A percentile compares a stretch with the other conserved stretches of the same genome.
Conservation (phyloP, 2,888 invertebrate species). For the Drosophila cracens region DNA sequence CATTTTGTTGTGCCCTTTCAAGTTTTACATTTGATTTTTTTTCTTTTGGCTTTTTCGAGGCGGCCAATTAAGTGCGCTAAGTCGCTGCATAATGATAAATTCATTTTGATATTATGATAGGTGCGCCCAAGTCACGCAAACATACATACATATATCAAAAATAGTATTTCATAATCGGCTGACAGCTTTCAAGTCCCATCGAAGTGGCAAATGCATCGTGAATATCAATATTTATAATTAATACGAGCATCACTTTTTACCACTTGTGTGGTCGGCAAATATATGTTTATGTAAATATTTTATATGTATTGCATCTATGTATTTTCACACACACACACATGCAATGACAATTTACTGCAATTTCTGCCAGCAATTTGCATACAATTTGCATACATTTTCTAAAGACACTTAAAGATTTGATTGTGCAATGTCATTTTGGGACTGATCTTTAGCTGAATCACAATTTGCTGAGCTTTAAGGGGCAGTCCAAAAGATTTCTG, state of each 20-base stretch:
- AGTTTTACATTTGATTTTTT: constrained; percentile 32
- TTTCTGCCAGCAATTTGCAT: constrained; percentile 51
- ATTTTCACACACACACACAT: constrained; percentile 10
- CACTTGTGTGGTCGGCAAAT: constrained; percentile 37
- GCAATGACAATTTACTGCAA: constrained; percentile 30
- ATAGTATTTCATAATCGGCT: constrained; percentile 55
- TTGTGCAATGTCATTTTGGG: constrained; percentile 13
- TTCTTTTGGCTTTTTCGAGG: constrained; percentile 6
- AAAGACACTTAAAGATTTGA: constrained; percentile 17
- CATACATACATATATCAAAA: constrained; percentile 38
- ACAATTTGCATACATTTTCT: constrained; percentile 32
- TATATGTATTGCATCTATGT: background rate
- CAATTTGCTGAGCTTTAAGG: background rate
- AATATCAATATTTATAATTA: constrained; percentile 39
- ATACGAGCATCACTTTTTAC: background rate
- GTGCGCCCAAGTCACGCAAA: constrained; percentile 62
- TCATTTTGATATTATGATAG: constrained; percentile 23
- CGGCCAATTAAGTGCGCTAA: constrained; percentile 50
- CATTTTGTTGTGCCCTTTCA: constrained; percentile 52
- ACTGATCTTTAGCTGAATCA: constrained; percentile 14
- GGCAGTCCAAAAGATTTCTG: background rate
- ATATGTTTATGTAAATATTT: background rate
- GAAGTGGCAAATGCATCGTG: constrained; percentile 29
- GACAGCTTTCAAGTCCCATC: constrained; percentile 50
- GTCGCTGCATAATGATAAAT: constrained; percentile 22